Base-by-base conservation (phyloP, 2,113 vertebrate genomes). In the Condylura cristata region DNA sequence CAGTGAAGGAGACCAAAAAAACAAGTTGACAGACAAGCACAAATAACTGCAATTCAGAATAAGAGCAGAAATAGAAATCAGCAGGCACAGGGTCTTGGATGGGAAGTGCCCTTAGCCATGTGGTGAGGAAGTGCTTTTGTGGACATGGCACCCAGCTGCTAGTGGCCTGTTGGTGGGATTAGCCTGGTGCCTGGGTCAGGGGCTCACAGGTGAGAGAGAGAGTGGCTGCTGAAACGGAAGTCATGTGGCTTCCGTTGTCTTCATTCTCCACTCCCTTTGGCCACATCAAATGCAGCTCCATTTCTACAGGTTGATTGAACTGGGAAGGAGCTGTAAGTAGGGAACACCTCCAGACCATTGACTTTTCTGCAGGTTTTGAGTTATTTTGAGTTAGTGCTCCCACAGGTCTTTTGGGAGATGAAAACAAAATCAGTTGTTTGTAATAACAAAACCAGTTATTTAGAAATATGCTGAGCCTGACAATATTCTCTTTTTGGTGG, bases 371-470 rank as follows among this genome's bases (percentile, higher is more conserved):
- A 72, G 76, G 8, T 60, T 80, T 91, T 91, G 46, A 84, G 34
- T 81, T 84, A 53, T 51, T 87, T 91, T 46, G 51, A 86, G 39
- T 58, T 53, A 63, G 53, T 22, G 37, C 30, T 82, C 28, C 13
- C 30, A 37, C 17, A 82, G 68, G 61, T 72, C 65, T n/a, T 58
- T 46, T 78, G 90, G 74, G 85, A 46, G 86, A n/a, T 82, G 71
- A 80, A 91, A 93, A 84, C 71, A 24, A 85, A 89, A 71, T 85
- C 39, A 81, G 30, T 34, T 84, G 83, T 75, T 72, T 81, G 46
- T 89, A 75, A 76, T 72, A 95, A 86, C 28, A 85, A 75, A 96
- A 91, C n/a, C 58, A 76, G 66, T 76, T 44, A 91, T 83, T 89
- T 76, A 86, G 63, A 82, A 91, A 76, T 46, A 80, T 2, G 8